Evolutionary conservation across 1,140 invertebrate genomes (phyloP), one percentile per base, ranked within the genome.

Genomic region (Drosophila tsacasi): DNA sequence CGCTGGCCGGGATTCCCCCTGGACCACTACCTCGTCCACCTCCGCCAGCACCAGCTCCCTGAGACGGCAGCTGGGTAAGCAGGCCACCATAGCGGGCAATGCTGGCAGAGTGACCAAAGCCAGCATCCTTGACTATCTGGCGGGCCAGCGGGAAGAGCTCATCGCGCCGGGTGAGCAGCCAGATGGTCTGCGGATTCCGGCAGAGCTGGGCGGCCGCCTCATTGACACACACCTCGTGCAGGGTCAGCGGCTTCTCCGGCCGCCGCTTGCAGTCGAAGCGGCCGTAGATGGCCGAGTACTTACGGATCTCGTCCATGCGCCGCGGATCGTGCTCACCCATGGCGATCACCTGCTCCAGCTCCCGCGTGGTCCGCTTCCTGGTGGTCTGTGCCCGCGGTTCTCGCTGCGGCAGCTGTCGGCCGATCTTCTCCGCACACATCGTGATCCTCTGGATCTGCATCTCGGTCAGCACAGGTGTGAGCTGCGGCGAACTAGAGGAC

Each of bases 151-250:
- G 97, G 93, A 99, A 99, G 32, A 99, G 95, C 93, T 99, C 98
- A 92, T 99, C 98, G 37, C 98, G 94, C 40, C 98, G 94, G 4
- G 98, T 99, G 42, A 99, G 94, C 39, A 99, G 94, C 95, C 91
- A 97, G 96, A 89, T 86, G 23, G 83, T 83, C 44, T 86, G 83
- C 0, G 83, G 83, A 71, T 86, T 86, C 15, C 96, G 95, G 92
- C 98, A 99, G 64, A 99, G 96, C 93, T 99, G 98, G 2, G 98
- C 98, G 0, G 98, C 98, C 1, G 98, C 98, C 93, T 99, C 99
- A 93, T 99, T 99, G 12, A 99, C 98, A 46, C 92, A 93, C 80
- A 97, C 98, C 95, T 99, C 98, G 93, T 99, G 98, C 55, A 99
- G 93, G 2, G 98, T 99, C 54, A 99, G 94, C 2, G 98, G 98